Evolutionary conservation across 2,113 vertebrate genomes (phyloP), one percentile per base, ranked within the genome.

Genomic region (Rhinichthys klamathensis): DNA sequence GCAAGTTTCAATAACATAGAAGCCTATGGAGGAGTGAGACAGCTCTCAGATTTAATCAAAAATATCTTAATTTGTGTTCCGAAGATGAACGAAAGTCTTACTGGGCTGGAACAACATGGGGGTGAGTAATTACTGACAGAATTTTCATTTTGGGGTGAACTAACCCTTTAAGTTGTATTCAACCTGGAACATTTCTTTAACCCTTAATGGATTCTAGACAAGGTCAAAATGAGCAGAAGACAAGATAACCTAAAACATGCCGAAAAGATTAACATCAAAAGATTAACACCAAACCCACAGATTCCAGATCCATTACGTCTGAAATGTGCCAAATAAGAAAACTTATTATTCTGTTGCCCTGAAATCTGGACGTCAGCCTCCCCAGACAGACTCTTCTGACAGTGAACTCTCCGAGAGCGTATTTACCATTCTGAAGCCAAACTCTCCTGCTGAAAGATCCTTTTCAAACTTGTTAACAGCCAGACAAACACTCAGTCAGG

Each of bases 401-500:
- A 23, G 49, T 1, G 10, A 77, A 11, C 75, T 77, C 51, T 58
- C 18, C 11, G 51, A 12, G 23, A 79, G 76, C 51, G 60, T 79
- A 41, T 60, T 79, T 7, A 60, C 8, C 21, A 23, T 78, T 60
- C 75, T n/a, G 25, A 38, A 15, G 76, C 76, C 76, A 60, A 41
- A 41, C 32, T 23, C 75, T 56, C 51, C 30, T 21, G 49, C 54
- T 79, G 23, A 16, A 79, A n/a, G 76, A 60, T 82, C 46, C 87
- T 80, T 86, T 69, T 74, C 80, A 80, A 70, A 81, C 80, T 73
- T 88, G 80, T 79, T 83, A 88, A 84, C 87, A 54, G 84, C 44
- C 87, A 82, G 67, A 58, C 74, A 63, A 83, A 80, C 84, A 80
- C 32, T 83, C 70, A 67, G 84, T 70, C 56, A 72, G 84, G 82